Base-by-base conservation (phyloP, 2,888 invertebrate species). In the Sturmia bella region DNA sequence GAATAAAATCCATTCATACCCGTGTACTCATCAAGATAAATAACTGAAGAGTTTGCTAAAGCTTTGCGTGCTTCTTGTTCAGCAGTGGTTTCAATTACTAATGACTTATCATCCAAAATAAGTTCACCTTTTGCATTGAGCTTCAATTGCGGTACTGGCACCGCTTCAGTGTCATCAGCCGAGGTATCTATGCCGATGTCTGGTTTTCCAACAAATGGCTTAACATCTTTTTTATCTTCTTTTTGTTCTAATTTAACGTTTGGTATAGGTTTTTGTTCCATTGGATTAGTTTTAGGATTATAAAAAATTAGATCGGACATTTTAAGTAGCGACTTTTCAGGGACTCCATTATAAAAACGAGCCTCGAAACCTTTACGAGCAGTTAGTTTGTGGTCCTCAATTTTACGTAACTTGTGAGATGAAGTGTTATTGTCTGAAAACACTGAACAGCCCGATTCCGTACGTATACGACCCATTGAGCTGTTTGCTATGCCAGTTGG, bases 271-370 rank as follows among this genome's bases (percentile, higher is more conserved):
- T 87, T 89, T 57, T 87, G 89, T 92, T 93, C 92, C 92, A 96
- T 95, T 3, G 96, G 96, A 91, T 95, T 96, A 12, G 93, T 92
- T 1, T 92, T 90, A 4, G 98, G 98, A 91, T 98, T 98, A 91
- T 96, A 98, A 91, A 95, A 97, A 87, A 98, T 97, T 68, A 98
- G 93, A 91, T 98, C 98, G 85, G 96, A 95, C 97, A 98, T 98
- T 56, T 96, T 97, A 84, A 98, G 93, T 84, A 92, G 92, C 0
- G 93, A 92, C 74, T 94, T 94, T 84, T 94, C 94, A 0, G 93
- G 93, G 5, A 88, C 85, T 3, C 87, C 88, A 57, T 89, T 89
- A 5, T 84, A 84, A 6, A 89, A 89, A 1, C 90, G 87, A 7
- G 87, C 86, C 61, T 89, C 88, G 52, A 87, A 89, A 56, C 89